Conservation (phyloP, 2,797 vertebrate genomes). For the Gymnodraco acuticeps region DNA sequence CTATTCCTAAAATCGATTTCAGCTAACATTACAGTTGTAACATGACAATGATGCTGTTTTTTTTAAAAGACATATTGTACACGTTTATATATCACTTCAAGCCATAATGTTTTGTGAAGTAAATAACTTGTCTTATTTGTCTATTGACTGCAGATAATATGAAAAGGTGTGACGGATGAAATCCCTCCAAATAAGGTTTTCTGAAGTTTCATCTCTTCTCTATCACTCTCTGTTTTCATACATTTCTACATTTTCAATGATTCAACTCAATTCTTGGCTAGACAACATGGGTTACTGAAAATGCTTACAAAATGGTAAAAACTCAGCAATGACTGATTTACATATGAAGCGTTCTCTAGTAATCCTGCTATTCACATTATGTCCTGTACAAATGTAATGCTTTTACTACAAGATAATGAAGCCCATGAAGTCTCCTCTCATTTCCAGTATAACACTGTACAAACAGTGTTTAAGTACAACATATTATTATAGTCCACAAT, state of each 20-base stretch:
- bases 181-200: neutral
- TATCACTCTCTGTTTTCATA: neutral
- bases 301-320: conserved; percentile 12
- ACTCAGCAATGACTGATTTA: neutral
- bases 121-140: neutral
- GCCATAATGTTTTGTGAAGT: neutral
- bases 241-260: conserved; percentile 9
- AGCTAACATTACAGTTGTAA: neutral
- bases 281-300: neutral
- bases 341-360: neutral
- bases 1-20: neutral
- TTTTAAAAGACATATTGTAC: neutral
- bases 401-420: conserved; percentile 11
- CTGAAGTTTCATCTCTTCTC: neutral
- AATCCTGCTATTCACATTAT: neutral
- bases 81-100: neutral
- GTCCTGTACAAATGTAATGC: neutral
- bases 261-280: conserved; percentile 3
- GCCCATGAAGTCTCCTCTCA: neutral
- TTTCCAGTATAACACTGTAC: neutral
- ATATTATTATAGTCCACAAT: neutral
- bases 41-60: neutral
- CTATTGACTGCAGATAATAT: conserved; percentile 6
- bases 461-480: neutral
- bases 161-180: neutral